Evolutionary conservation across 2,797 vertebrate species (phyloP).

Genomic region (Chelonia mydas): DNA sequence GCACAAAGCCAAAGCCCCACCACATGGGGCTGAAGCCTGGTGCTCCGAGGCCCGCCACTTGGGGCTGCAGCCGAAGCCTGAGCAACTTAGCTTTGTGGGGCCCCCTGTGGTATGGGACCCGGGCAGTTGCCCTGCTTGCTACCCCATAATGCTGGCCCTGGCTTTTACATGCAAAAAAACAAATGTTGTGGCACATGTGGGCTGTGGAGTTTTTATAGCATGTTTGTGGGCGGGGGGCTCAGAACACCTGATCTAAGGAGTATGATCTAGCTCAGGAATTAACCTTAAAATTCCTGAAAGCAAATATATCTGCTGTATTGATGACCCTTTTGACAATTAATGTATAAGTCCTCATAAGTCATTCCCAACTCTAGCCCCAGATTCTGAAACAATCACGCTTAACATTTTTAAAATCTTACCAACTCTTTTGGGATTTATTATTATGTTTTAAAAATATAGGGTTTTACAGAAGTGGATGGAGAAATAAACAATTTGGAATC

Average conservation of each 20-base stretch:
- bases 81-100: too few relatives aligned
- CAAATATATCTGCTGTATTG: neutral
- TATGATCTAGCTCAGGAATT: neutral
- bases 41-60: too few relatives aligned
- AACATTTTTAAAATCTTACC: neutral
- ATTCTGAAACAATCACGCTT: neutral
- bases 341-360: slow-evolving; percentile 1
- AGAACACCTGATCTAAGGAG: neutral
- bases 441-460: neutral
- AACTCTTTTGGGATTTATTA: neutral
- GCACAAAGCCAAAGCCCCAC: too few relatives aligned
- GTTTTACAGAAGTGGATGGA: neutral
- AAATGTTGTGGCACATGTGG: too few relatives aligned
- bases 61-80: too few relatives aligned
- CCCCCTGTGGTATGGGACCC: too few relatives aligned
- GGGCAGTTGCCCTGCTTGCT: too few relatives aligned
- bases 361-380: neutral
- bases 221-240: neutral
- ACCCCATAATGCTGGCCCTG: too few relatives aligned
- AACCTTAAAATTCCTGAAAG: neutral
- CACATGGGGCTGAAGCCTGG: too few relatives aligned
- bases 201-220: neutral
- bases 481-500: rapidly evolving
- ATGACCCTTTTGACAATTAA: neutral
- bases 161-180: too few relatives aligned